Evolutionary conservation across 2,888 invertebrate genomes (phyloP).

Genomic region (Iselma pallidipennis): DNA sequence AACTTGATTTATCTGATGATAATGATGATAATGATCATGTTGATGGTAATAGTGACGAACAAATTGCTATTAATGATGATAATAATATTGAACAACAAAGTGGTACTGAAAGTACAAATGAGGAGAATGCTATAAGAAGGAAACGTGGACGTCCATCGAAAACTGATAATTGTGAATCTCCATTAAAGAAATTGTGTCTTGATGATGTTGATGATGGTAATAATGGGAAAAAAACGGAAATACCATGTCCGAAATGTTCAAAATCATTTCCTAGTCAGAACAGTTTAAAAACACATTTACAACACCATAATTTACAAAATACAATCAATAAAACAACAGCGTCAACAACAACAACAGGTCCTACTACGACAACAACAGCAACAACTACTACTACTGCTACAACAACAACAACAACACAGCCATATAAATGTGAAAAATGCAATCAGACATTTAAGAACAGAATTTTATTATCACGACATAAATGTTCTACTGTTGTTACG

Average conservation of each 20-base stretch:
- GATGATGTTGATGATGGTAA: conserved; percentile 27
- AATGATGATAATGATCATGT: conserved; percentile 34
- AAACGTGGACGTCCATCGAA: conserved; percentile 40
- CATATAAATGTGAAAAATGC: conserved; percentile 47
- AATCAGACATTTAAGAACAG: conserved; percentile 46
- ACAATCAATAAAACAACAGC: conserved; percentile 12
- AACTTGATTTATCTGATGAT: conserved; percentile 41
- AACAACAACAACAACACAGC: conserved; percentile 17
- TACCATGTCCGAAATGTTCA: conserved; percentile 48
- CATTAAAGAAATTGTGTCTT: conserved; percentile 33
- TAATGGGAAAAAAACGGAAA: conserved; percentile 32
- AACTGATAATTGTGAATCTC: conserved; percentile 26
- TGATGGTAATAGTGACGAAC: no score
- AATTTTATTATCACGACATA: conserved; percentile 44
- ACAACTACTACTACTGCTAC: conserved; percentile 20
- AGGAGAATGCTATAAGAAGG: conserved; percentile 22
- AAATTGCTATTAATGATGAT: no score
- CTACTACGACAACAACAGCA: not conserved
- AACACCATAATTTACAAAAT: conserved; percentile 48
- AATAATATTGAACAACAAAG: no score
- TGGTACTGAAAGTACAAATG: no score
- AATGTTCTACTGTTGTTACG: conserved; percentile 31
- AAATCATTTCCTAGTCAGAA: conserved; percentile 53
- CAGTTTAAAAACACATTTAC: conserved; percentile 50
- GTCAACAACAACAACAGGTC: conserved; percentile 8